Evolutionary conservation across 2,888 invertebrate species (phyloP).

Genomic region (Lasioglossum malachurum): DNA sequence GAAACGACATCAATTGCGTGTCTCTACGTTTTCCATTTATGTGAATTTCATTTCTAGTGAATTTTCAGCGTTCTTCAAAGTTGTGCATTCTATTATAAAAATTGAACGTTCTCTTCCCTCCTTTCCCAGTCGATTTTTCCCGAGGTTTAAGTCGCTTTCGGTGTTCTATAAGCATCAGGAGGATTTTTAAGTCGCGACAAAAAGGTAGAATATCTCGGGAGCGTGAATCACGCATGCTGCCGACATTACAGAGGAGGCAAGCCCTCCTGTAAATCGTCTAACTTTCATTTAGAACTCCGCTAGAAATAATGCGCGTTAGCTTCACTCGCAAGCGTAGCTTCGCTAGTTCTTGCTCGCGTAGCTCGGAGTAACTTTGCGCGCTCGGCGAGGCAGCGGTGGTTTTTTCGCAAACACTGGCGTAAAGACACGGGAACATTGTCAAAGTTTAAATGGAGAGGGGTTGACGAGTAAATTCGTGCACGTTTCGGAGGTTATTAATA

Average conservation of each 20-base stretch:
- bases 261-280: neutral
- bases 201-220: neutral
- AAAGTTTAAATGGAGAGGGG: slow-evolving; percentile 37
- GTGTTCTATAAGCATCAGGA: neutral
- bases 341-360: slow-evolving; percentile 21
- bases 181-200: neutral
- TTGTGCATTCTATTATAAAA: neutral
- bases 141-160: neutral
- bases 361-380: slow-evolving; percentile 27
- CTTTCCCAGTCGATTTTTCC: neutral
- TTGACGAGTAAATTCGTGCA: slow-evolving; percentile 24
- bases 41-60: neutral
- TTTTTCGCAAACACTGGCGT: slow-evolving; percentile 33
- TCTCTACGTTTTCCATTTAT: neutral
- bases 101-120: neutral
- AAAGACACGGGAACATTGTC: slow-evolving; percentile 29
- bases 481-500: slow-evolving; percentile 38
- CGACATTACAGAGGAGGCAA: neutral
- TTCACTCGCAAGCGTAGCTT: slow-evolving; percentile 18
- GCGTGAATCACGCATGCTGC: neutral
- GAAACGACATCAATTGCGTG: neutral
- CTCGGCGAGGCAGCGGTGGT: slow-evolving; percentile 7
- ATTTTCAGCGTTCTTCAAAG: neutral
- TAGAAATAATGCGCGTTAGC: slow-evolving; percentile 27
- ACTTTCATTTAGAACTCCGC: slow-evolving; percentile 37